Percentiles rank a stretch among this genome's conserved stretches.
Evolutionary conservation across 2,797 vertebrate genomes (phyloP).

Genomic region (Sandelia bainsii): DNA sequence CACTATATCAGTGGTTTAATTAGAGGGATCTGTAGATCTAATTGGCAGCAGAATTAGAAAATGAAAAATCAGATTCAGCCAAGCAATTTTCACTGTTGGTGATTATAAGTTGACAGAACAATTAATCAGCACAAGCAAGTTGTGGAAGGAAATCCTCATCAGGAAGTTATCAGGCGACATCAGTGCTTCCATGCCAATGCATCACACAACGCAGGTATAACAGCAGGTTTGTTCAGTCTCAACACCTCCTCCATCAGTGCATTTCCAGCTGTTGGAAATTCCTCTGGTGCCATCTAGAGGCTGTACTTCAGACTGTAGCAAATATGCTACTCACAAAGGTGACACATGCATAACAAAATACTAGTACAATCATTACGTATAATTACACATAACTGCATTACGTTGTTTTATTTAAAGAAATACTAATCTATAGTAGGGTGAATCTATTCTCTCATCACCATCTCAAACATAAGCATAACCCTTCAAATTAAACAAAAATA

Average conservation of each 20-base stretch:
- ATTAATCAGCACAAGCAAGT: slow-evolving; percentile 63
- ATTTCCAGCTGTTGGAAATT: slow-evolving; percentile 28
- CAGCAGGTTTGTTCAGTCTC: slow-evolving; percentile 37
- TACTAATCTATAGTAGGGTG: background rate
- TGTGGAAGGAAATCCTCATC: slow-evolving; percentile 69
- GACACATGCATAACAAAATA: background rate
- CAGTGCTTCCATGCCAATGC: slow-evolving; percentile 27
- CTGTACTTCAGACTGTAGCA: background rate
- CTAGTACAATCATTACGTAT: background rate
- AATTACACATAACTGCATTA: background rate
- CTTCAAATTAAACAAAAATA: background rate
- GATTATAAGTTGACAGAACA: slow-evolving; percentile 55
- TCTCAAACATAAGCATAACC: background rate
- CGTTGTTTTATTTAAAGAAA: background rate
- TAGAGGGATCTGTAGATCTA: slow-evolving; percentile 42
- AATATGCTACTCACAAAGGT: background rate
- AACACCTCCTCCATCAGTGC: background rate
- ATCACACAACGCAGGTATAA: slow-evolving; percentile 49
- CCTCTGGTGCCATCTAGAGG: slow-evolving; percentile 69
- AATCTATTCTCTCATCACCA: background rate
- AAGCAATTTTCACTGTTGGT: slow-evolving; percentile 62
- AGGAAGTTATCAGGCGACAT: slow-evolving; percentile 68
- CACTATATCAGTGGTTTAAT: slow-evolving; percentile 52
- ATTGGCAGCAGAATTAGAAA: slow-evolving; percentile 58
- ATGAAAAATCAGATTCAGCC: slow-evolving; percentile 60